Base-by-base conservation (phyloP, 2,888 invertebrate species). In the Brachypterus glaber region DNA sequence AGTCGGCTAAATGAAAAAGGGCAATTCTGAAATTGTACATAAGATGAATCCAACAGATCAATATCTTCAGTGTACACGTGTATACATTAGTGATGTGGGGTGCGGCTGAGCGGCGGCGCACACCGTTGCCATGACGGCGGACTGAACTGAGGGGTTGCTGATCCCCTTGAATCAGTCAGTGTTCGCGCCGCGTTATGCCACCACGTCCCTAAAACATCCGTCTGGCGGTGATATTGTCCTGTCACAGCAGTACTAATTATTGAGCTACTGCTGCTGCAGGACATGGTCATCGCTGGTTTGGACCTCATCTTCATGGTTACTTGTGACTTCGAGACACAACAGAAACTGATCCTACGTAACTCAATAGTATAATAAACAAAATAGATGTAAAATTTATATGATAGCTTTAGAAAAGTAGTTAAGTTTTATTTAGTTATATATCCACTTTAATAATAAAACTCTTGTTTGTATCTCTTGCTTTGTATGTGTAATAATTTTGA, bases 161-260 rank as follows among this genome's bases (percentile, higher is more conserved):
- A 58, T 57, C 58, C 59, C 69, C 58, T 57, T 59, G 56, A 46
- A 63, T 69, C 71, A 72, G 71, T 72, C 69, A 69, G 68, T 66
- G 64, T 59, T 65, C 64, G 68, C 63, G 69, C 57, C 62, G 67
- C 68, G 66, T 51, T 58, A 51, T 50, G 51, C 46, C 57, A 57
- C 53, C 58, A 58, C 51, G 53, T 54, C 49, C 51, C 51, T 56
- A 34, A 41, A 33, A 30, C 15, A 35, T 40, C 38, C 26, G 46
- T 50, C 49, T 68, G 74, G 77, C 80, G 75, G 77, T 82, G 76
- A 89, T 89, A 89, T 90, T 90, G 89, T 90, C 89, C 88, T 88
- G 89, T 89, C 89, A 89, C 89, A 89, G 89, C 89, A 89, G 89
- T 89, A 89, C 80, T 78, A 66, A 69, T 72, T 68, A 27, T 66